Percentiles rank a stretch among this genome's conserved stretches.
Conservation (phyloP, 1,140 invertebrate species). For the Cydia amplana region DNA sequence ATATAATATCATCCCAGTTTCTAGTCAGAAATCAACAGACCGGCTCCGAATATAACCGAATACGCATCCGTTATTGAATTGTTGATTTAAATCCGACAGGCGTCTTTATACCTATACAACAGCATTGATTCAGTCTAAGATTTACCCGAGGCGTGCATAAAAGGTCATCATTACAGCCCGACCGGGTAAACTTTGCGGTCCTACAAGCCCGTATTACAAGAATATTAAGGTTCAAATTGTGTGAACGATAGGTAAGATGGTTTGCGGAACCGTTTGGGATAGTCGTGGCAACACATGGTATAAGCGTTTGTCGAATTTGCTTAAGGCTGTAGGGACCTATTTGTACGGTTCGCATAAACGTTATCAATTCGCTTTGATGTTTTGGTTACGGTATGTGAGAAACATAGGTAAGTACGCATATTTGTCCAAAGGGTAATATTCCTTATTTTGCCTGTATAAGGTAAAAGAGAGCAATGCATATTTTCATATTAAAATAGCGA, state of each 20-base stretch:
- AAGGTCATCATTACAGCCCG: slow-evolving; percentile 13
- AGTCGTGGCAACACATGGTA: slow-evolving; percentile 11
- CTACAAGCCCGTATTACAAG: background rate
- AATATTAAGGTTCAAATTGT: too few species aligned
- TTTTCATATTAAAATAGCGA: too few species aligned
- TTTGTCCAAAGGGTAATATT: background rate
- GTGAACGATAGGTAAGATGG: too few species aligned
- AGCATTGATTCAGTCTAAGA: slow-evolving; percentile 24
- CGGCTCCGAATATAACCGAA: background rate
- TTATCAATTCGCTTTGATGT: slow-evolving; percentile 16
- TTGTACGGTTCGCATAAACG: background rate
- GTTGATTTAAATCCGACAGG: slow-evolving; percentile 27
- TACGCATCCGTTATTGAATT: background rate
- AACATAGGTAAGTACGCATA: background rate
- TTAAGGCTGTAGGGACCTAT: slow-evolving; percentile 5
- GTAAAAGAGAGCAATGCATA: background rate
- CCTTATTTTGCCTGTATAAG: background rate
- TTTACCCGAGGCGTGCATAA: slow-evolving; percentile 17
- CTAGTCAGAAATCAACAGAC: background rate
- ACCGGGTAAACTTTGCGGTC: too few species aligned
- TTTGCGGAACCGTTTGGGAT: background rate
- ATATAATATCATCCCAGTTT: too few species aligned
- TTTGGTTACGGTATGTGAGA: background rate
- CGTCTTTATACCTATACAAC: background rate
- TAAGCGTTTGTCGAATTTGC: slow-evolving; percentile 25